Percentiles rank a stretch among this genome's conserved stretches.
Conservation (phyloP, 2,888 invertebrate genomes). For the Linnaemya tessellans region DNA sequence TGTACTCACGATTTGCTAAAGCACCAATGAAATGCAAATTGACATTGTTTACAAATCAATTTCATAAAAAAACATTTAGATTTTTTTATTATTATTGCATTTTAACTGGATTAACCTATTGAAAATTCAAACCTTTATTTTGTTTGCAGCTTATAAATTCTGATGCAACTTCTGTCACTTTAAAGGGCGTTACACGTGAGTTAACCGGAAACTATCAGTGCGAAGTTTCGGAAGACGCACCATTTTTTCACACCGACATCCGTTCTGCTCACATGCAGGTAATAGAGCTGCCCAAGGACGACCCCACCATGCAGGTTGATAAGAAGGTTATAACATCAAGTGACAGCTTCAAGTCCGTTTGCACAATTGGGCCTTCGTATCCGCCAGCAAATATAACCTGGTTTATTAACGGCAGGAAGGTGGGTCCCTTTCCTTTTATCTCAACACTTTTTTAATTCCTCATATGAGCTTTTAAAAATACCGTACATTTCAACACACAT, state of each 20-base stretch:
- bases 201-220: slow-evolving; percentile 85
- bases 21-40: too few relatives aligned
- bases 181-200: slow-evolving; percentile 84
- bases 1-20: too few relatives aligned
- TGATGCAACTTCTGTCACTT: slow-evolving; percentile 84
- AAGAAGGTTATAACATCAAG: slow-evolving; percentile 84
- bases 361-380: slow-evolving; percentile 85
- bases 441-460: background rate
- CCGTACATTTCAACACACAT: too few relatives aligned
- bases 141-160: slow-evolving; percentile 84
- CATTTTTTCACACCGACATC: slow-evolving; percentile 85
- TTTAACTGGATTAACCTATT: too few relatives aligned
- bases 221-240: slow-evolving; percentile 86
- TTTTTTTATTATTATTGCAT: too few relatives aligned
- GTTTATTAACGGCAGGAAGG: slow-evolving; percentile 85
- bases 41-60: too few relatives aligned
- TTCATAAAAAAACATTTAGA: too few relatives aligned
- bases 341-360: slow-evolving; percentile 84
- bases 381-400: slow-evolving; percentile 85
- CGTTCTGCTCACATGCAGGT: slow-evolving; percentile 85
- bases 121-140: too few relatives aligned
- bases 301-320: slow-evolving; percentile 84
- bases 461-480: too few relatives aligned
- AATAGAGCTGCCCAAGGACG: slow-evolving; percentile 85
- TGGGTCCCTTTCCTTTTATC: slow-evolving; percentile 76